Conservation (phyloP, 64 coral and sea anemone genomes). For the Acropora tenuis region DNA sequence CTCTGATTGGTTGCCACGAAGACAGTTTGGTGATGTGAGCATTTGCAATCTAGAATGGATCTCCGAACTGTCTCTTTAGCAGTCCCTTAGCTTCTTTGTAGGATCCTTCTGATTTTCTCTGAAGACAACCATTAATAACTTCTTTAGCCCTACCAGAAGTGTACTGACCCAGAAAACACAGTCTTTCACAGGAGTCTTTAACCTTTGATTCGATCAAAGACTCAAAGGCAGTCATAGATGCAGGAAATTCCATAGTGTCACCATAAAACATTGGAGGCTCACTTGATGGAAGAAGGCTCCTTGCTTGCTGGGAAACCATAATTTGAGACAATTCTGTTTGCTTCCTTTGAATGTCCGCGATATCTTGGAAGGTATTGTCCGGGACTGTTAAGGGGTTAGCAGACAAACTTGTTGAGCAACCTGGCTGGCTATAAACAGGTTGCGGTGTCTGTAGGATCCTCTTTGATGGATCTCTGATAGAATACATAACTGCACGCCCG, state of each 20-base stretch:
- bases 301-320: conserved; percentile 21
- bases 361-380: too few species aligned
- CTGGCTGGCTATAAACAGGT: background rate
- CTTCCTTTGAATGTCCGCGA: conserved; percentile 42
- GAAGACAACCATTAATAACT: conserved; percentile 49
- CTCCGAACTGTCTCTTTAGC: conserved; percentile 51
- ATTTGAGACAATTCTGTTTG: conserved; percentile 67
- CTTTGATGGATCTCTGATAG: too few species aligned
- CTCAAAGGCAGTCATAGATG: conserved; percentile 76
- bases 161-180: too few species aligned
- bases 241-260: conserved; percentile 64
- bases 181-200: too few species aligned
- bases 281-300: too few species aligned
- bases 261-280: conserved; percentile 47
- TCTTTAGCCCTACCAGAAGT: conserved; percentile 27
- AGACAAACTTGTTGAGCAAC: conserved; percentile 10
- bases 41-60: conserved; percentile 62
- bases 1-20: conserved; percentile 47
- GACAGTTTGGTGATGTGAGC: conserved; percentile 64
- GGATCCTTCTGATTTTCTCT: conserved; percentile 49
- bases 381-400: too few species aligned
- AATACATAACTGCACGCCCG: too few species aligned
- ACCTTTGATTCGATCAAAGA: conserved; percentile 37
- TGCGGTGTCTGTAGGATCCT: background rate
- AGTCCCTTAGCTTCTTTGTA: conserved; percentile 49